phyloP scores from a whole-genome alignment of 2,797 vertebrate genomes.

The Argentina silus region DNA sequence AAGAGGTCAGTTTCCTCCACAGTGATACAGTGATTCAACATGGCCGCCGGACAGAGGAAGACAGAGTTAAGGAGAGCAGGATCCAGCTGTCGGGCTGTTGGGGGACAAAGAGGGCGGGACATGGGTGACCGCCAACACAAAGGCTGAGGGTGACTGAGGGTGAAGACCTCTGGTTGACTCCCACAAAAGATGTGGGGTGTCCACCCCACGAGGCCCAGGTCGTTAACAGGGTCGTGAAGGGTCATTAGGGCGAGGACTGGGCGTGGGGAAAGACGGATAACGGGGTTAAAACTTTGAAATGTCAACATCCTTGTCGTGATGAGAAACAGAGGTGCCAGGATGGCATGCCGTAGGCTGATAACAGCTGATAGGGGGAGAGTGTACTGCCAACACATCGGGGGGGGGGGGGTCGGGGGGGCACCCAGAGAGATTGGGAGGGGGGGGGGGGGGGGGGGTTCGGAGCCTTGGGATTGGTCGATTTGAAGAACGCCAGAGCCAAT shows the following conservation, averaged over 20 bases:
- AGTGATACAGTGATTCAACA: slow-evolving; percentile 1
- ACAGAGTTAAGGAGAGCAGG: slow-evolving; percentile 44
- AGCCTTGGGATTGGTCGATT: not conserved
- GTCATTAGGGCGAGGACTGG: slow-evolving; percentile 2
- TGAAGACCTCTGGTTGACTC: slow-evolving; percentile 30
- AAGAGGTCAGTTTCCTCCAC: not conserved
- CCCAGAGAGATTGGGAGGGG: not conserved
- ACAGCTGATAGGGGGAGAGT: slow-evolving; percentile 49
- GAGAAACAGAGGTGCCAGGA: slow-evolving; percentile 44
- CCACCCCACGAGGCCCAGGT: slow-evolving; percentile 45
- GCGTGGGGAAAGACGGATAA: slow-evolving; percentile 8
- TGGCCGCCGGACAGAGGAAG: slow-evolving; percentile 33
- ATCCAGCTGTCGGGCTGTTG: slow-evolving; percentile 62
- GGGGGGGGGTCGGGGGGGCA: not conserved
- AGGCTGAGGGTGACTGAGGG: slow-evolving; percentile 18
- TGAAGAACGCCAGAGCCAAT: not conserved
- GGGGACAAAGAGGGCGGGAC: slow-evolving; percentile 56
- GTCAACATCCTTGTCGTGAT: slow-evolving; percentile 35
- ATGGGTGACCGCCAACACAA: slow-evolving; percentile 58
- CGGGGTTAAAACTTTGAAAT: slow-evolving; percentile 4
- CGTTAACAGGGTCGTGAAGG: slow-evolving; percentile 59
- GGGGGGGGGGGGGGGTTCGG: not conserved
- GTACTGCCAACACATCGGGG: not conserved
- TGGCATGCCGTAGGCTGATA: slow-evolving; percentile 29
- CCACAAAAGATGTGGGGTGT: slow-evolving; percentile 40